Conservation (phyloP, 1,140 invertebrate genomes). For the Rhysida immarginata region DNA sequence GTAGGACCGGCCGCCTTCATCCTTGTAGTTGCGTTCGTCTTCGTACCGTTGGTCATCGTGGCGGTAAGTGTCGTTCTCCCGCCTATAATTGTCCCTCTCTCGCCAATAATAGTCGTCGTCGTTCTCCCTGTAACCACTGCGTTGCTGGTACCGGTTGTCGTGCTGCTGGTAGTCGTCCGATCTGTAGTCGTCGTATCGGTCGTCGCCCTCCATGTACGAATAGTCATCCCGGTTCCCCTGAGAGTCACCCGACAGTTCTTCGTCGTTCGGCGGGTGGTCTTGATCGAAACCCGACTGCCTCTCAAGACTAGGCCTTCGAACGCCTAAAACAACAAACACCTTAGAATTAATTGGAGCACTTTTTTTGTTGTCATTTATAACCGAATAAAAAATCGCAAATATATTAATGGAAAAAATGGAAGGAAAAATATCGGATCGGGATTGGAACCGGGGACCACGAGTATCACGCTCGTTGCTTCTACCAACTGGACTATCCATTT, state of each 20-base stretch:
- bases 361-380: too few relatives aligned
- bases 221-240: too few relatives aligned
- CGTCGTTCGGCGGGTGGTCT: constrained; percentile 49
- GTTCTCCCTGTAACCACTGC: background rate
- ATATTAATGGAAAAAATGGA: too few relatives aligned
- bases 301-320: constrained; percentile 55
- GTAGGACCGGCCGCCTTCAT: background rate
- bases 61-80: background rate
- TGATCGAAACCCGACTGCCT: constrained; percentile 40
- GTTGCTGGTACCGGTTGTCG: background rate
- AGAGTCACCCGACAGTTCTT: constrained; percentile 31
- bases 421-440: background rate
- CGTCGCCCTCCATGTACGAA: constrained; percentile 17
- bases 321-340: constrained; percentile 10
- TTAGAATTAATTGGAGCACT: too few relatives aligned
- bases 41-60: constrained; percentile 1
- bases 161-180: background rate
- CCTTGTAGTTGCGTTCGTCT: background rate
- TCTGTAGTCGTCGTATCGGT: constrained; percentile 6
- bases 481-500: too few relatives aligned
- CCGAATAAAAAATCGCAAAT: too few relatives aligned
- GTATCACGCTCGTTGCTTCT: too few relatives aligned
- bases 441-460: too few relatives aligned
- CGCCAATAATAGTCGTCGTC: background rate
- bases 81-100: background rate